A percentile compares a stretch with the other conserved stretches of the same genome.
phyloP scores from a whole-genome alignment of 2,797 vertebrate genomes.

The Pteronotus mesoamericanus region DNA sequence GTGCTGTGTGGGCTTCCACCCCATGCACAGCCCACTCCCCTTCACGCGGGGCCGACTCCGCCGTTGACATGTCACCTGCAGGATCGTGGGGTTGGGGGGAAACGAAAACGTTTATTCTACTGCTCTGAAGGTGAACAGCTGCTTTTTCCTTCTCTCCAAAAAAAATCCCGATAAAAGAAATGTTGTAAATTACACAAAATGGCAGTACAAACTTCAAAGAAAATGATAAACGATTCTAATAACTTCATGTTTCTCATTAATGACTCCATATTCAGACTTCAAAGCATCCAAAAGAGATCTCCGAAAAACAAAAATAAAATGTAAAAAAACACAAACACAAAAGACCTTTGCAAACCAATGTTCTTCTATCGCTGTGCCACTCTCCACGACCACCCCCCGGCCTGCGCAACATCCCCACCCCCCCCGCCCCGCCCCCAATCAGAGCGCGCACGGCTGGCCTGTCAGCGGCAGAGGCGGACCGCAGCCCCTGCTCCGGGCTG shows the following conservation, averaged over 20 bases:
- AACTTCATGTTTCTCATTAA: constrained; percentile 86
- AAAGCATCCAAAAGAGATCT: constrained; percentile 74
- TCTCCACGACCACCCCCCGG: neutral
- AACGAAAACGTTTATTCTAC: constrained; percentile 72
- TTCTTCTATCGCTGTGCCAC: neutral
- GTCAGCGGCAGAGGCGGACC: neutral
- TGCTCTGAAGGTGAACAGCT: constrained; percentile 81
- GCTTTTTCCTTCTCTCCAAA: constrained; percentile 80
- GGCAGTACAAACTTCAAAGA: constrained; percentile 84
- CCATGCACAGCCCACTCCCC: constrained; percentile 70
- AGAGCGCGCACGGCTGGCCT: constrained; percentile 53
- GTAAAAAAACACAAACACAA: neutral
- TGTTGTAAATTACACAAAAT: constrained; percentile 84
- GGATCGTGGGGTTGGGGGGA: constrained; percentile 73
- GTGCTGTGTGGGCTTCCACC: constrained; percentile 73
- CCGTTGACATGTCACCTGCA: constrained; percentile 74
- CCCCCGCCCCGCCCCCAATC: neutral
- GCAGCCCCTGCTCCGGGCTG: constrained; percentile 31
- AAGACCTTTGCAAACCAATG: neutral
- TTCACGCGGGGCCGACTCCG: constrained; percentile 68
- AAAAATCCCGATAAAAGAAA: constrained; percentile 83
- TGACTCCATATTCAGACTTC: constrained; percentile 79
- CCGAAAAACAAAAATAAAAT: constrained; percentile 39
- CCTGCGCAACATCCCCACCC: too few species aligned
- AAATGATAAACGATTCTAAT: constrained; percentile 85